Base-by-base conservation (phyloP, 2,113 vertebrate genomes). In the Lophochroa leadbeateri region DNA sequence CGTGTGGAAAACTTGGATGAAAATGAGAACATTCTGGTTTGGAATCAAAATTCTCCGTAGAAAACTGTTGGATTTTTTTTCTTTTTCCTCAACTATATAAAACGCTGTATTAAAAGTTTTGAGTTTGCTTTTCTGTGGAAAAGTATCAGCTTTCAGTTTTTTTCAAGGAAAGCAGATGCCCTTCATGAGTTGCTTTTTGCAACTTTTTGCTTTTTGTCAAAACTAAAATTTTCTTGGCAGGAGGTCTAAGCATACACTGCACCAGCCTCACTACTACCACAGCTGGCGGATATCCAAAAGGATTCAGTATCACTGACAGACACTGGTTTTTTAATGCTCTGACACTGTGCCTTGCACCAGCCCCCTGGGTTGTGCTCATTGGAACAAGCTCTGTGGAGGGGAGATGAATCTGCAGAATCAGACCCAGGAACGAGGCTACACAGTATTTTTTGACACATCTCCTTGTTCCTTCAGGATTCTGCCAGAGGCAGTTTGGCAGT, bases 1-100 rank as follows among this genome's bases (percentile, higher is more conserved):
- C 69, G 31, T 72, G 77, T 93, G 92, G 72, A 86, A 95, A 92
- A 93, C 67, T 82, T 87, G 88, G 86, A 92, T 91, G 52, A 86
- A 96, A 95, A 96, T 78, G 64, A 95, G 94, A 95, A 96, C 71
- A 81, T 88, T 94, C 57, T 76, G 67, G 61, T 93, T 69, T 84
- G 70, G 69, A 91, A 86, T 49, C 65, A 91, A 95, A 92, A 89
- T 76, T 39, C 91, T 93, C 39, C 33, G 44, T 21, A 88, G 88
- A 89, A 90, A 93, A 81, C 29, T 47, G 17, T 3, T 25, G 44
- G 18, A 1, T 0, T 2, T 19, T 43, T 75, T 47, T 71, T 23
- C 17, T 68, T 91, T 58, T 67, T 21, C 58, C 29, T 69, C 39
- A 55, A 47, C 71, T 88, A 44, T 37, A 90, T 35, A 84, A 69